Evolutionary conservation across 2,113 vertebrate species (phyloP), one percentile per base, ranked within the genome.

Genomic region (Muntiacus reevesi): DNA sequence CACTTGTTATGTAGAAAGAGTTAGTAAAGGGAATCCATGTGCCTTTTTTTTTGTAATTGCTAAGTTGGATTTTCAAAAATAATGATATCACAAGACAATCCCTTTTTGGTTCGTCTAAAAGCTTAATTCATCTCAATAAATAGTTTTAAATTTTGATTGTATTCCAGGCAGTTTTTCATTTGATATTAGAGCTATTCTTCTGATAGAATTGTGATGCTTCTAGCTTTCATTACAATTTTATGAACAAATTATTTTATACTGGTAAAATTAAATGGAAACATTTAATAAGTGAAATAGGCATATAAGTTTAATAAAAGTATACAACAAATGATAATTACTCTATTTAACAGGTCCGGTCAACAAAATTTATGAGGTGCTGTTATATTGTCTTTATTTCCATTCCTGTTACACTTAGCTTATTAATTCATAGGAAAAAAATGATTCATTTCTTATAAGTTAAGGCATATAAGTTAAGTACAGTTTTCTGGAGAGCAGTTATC

Each of bases 121-220:
- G 45, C 23, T 95, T 82, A 86, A 82, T 89, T 92, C 16, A 62
- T 85, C 57, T 84, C 91, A 62, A 30, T 88, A 89, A 91, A 33
- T 92, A 25, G 43, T 90, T 94, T 84, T 81, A 84, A 87, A 50
- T 96, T 78, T 93, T 81, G 25, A 10, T 87, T 97, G 87, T 91
- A n/a, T 94, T 87, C 30, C n/a, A 64, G 12, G 25, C 14, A 87
- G 21, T 87, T 89, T n/a, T 78, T 95, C 89, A 87, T 93, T 40
- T 91, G 50, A 33, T 97, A 14, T 60, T 95, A 50, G 50, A 96
- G 16, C 36, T 90, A 17, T 85, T 93, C 33, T 89, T 97, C 52
- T 92, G 16, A 78, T 91, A 84, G 40, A 79, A 83, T 84, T 96
- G 6, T 95, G 23, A 67, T 91, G 59, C 47, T 89, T 47, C 52